A percentile compares a stretch with the other conserved stretches of the same genome.
Conservation (phyloP, 1,140 invertebrate species). For the Trichomalopsis sarcophagae region DNA sequence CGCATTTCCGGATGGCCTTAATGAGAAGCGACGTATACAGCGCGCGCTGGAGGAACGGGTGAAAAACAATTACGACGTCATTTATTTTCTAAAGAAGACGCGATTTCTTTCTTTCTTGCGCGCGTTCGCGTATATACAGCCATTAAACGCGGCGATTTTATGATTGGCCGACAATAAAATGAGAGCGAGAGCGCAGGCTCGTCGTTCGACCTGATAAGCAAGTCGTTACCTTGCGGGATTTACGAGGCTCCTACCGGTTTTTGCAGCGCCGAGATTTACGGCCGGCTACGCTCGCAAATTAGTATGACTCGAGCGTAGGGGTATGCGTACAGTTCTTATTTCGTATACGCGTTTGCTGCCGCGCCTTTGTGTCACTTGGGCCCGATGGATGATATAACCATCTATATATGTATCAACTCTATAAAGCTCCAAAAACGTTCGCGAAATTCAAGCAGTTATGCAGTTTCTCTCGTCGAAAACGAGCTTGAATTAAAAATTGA, state of each 20-base stretch:
- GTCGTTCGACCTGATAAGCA: constrained; percentile 47
- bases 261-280: constrained; percentile 42
- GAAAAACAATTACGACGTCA: constrained; percentile 51
- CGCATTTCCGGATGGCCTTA: constrained; percentile 16
- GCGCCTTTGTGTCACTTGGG: neutral
- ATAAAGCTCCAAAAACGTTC: no score
- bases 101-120: constrained; percentile 33
- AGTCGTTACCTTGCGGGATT: constrained; percentile 46
- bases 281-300: constrained; percentile 41
- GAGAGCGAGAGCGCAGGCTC: constrained; percentile 3
- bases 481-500: no score
- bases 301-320: constrained; percentile 22
- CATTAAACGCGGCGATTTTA: constrained; percentile 34
- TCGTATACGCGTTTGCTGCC: neutral
- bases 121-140: neutral
- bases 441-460: no score
- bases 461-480: no score
- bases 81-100: constrained; percentile 52
- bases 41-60: neutral
- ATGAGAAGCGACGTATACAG: constrained; percentile 41
- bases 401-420: no score
- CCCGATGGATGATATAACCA: no score
- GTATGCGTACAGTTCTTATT: neutral
- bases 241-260: constrained; percentile 49
- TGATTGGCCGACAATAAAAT: constrained; percentile 50